A percentile compares a stretch with the other conserved stretches of the same genome.
These are phyloP conservation scores for Drosophila seguyi DNA, from an alignment of 1,140 invertebrate species.

Conservation along the genomic window DNA sequence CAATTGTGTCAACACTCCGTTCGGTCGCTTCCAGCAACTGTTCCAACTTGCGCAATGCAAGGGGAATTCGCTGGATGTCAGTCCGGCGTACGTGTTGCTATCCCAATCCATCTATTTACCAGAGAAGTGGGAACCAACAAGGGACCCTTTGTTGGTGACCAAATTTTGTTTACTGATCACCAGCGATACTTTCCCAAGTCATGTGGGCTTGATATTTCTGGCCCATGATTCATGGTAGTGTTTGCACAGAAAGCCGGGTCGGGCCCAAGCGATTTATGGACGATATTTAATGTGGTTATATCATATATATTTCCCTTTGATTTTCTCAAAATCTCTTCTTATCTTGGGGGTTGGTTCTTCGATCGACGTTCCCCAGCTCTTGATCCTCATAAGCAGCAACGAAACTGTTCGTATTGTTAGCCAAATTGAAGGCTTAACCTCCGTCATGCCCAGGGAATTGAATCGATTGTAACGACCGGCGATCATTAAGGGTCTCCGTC, in stretches of 20 bases:
- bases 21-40: slow-evolving; percentile 56
- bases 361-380: not conserved
- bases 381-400: not conserved
- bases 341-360: slow-evolving; percentile 1
- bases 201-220: slow-evolving; percentile 9
- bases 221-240: slow-evolving; percentile 12
- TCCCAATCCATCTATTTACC: slow-evolving; percentile 28
- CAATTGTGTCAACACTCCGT: slow-evolving; percentile 74
- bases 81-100: slow-evolving; percentile 11
- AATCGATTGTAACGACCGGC: slow-evolving; percentile 45
- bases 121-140: slow-evolving; percentile 12
- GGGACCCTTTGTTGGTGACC: slow-evolving; percentile 17
- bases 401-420: slow-evolving; percentile 27
- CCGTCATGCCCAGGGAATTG: slow-evolving; percentile 44
- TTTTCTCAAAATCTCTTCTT: not conserved
- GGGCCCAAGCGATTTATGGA: not conserved
- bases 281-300: not conserved
- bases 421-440: slow-evolving; percentile 50
- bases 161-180: slow-evolving; percentile 38
- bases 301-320: not conserved
- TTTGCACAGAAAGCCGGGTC: not conserved
- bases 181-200: slow-evolving; percentile 17
- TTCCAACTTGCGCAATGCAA: slow-evolving; percentile 65
- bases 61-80: slow-evolving; percentile 35
- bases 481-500: slow-evolving; percentile 33